A percentile compares a stretch with the other conserved stretches of the same genome.
Evolutionary conservation across 2,113 vertebrate genomes (phyloP).

Genomic region (Tenebrosternarchus preto): DNA sequence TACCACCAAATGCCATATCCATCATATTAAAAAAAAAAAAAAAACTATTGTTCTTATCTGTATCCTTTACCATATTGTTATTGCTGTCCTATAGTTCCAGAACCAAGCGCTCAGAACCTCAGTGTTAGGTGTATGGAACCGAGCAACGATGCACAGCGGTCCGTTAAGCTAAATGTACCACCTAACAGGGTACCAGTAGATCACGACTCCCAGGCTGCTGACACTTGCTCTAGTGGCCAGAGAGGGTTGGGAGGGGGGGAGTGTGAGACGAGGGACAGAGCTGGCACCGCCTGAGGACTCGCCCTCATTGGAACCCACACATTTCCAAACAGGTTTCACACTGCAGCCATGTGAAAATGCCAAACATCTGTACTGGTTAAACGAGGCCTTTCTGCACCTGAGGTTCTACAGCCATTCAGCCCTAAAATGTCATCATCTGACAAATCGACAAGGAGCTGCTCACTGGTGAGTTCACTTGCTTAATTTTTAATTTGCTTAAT

Average conservation of each 20-base stretch:
- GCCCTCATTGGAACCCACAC: not conserved
- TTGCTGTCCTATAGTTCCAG: not conserved
- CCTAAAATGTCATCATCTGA: not conserved
- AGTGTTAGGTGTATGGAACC: not conserved
- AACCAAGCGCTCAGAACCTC: not conserved
- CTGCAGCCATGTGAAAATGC: slow-evolving; percentile 3
- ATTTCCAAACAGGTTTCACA: slow-evolving; percentile 27
- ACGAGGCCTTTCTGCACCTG: too few relatives aligned
- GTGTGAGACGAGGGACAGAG: not conserved
- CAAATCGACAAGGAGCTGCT: not conserved
- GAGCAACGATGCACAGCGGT: not conserved
- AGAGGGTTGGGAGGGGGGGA: too few relatives aligned
- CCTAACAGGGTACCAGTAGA: slow-evolving; percentile 7
- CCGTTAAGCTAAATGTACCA: not conserved
- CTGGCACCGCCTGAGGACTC: not conserved
- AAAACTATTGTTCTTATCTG: not conserved
- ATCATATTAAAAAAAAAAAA: not conserved
- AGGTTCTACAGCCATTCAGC: not conserved
- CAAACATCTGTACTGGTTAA: slow-evolving; percentile 22
- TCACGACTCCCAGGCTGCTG: not conserved
- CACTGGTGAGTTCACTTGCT: not conserved
- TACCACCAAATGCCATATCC: not conserved
- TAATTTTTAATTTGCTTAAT: too few relatives aligned
- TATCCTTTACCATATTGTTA: not conserved
- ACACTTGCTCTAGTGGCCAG: slow-evolving; percentile 14